Conservation (phyloP, 2,888 invertebrate species). For the Pelosia muscerda region DNA sequence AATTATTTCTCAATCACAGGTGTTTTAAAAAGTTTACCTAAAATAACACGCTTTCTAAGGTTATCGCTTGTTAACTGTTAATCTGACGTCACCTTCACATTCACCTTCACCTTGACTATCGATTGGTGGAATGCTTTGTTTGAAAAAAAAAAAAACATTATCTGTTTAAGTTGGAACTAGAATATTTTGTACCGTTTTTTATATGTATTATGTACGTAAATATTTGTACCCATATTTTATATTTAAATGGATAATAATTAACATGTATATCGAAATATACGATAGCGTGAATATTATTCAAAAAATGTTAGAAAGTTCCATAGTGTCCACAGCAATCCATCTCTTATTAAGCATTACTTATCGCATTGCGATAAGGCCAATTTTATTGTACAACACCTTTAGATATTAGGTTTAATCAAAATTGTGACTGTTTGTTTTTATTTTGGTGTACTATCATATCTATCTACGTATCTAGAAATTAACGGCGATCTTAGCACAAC, state of each 20-base stretch:
- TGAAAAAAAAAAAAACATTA: background rate
- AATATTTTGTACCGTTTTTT: background rate
- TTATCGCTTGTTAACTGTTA: background rate
- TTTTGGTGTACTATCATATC: background rate
- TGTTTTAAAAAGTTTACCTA: background rate
- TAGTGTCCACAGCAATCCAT: background rate
- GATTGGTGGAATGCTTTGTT: background rate
- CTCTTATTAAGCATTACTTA: no score
- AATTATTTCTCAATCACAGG: background rate
- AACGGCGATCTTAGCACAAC: no score
- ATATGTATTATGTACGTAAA: background rate
- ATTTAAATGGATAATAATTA: background rate
- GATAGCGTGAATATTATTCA: background rate
- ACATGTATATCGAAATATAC: background rate
- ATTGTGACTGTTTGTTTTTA: no score
- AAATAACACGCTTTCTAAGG: background rate
- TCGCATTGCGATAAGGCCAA: background rate
- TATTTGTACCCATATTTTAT: background rate
- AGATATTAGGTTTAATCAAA: background rate
- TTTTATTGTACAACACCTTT: background rate
- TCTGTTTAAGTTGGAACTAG: background rate
- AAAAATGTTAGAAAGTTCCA: background rate
- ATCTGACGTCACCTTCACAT: background rate
- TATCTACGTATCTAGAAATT: background rate
- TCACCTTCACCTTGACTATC: no score